Base-by-base conservation (phyloP, 2,888 invertebrate genomes). In the Allygus modestus region DNA sequence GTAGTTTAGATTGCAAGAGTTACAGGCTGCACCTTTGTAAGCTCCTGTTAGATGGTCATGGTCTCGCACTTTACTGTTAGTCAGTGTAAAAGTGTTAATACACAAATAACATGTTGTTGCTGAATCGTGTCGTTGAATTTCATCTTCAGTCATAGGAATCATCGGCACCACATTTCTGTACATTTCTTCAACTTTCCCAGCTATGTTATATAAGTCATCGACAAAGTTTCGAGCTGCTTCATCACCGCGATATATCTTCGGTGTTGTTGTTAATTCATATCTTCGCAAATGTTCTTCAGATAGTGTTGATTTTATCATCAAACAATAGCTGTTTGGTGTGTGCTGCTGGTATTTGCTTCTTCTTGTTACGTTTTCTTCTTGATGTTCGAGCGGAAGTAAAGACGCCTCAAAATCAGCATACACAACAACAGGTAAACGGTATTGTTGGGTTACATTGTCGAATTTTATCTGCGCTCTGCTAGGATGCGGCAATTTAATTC, bases 371-470 rank as follows among this genome's bases (percentile, higher is more conserved):
- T 54, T 20, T 46, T 20, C 23, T 9, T 54, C 58, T 23, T 58
- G n/a, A 17, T 33, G 4, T 54, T 81, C 33, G 4, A n/a, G 9
- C 33, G 54, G 81, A n/a, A 81, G 12, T 0, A 81, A 15, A 4
- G 58, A 61, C 7, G 81, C 11, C 23, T 81, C 61, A 33, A 54
- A 81, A 61, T 81, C 81, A 20, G 81, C 81, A 20, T 81, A 81
- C 2, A 81, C 20, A 12, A 81, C 61, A 61, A 81, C 0, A 2
- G 81, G 81, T 2, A 81, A 58, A 1, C 33, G 31, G 41, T 81
- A 81, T 20, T 81, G 81, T 4, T 81, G 81, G 31, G 0, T 7
- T 0, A 23, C 20, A n/a, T 81, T 81, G 9, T 81, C 23, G 15
- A 81, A 81, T 37, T 81, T 54, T 4, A 81, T 0, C 12, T 20